Evolutionary conservation across 2,888 invertebrate species (phyloP).

Genomic region (Mylabris sibirica): DNA sequence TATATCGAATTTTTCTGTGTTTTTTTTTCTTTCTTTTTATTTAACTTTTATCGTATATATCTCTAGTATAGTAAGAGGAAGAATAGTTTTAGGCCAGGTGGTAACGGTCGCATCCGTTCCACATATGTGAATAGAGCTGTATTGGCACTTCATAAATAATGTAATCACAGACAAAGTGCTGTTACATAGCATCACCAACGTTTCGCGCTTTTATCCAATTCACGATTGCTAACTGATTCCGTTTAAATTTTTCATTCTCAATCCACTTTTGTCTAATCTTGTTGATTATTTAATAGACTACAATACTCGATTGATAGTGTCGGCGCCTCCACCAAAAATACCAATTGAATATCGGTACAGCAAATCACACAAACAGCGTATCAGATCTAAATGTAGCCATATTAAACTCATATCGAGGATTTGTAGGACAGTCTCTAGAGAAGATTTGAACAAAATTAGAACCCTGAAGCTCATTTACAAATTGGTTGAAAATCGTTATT

Average conservation of each 20-base stretch:
- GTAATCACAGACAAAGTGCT: constrained; percentile 56
- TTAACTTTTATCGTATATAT: neutral
- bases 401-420: too few species aligned
- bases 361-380: too few species aligned
- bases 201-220: constrained; percentile 39
- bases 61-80: constrained; percentile 17
- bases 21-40: neutral
- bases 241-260: constrained; percentile 46
- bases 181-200: constrained; percentile 51
- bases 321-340: constrained; percentile 4
- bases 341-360: too few species aligned
- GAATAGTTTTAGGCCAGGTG: constrained; percentile 46
- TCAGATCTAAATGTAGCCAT: too few species aligned
- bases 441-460: too few species aligned
- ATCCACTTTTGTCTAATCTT: constrained; percentile 37
- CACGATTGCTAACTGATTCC: constrained; percentile 38
- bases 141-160: constrained; percentile 59
- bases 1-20: neutral
- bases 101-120: constrained; percentile 53
- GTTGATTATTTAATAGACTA: constrained; percentile 28
- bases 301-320: neutral
- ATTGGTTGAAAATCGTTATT: too few species aligned
- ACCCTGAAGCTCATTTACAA: too few species aligned
- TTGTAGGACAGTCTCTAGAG: too few species aligned
- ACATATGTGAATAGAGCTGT: constrained; percentile 53